Base-by-base conservation (phyloP, 2,797 vertebrate genomes). In the Gallinago solitaria region DNA sequence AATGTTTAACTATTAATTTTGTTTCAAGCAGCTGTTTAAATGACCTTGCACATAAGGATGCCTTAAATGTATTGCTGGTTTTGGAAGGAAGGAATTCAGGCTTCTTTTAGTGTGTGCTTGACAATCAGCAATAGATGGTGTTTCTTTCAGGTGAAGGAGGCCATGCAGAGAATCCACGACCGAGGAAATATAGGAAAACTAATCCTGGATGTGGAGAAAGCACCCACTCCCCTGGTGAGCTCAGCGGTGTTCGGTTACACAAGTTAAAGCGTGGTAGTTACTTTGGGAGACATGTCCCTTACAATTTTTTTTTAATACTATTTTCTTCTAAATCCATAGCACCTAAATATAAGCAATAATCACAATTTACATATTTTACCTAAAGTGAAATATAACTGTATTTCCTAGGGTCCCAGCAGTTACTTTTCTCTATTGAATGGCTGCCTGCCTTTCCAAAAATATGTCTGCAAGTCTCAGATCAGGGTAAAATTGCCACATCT, bases 131-230 rank as follows among this genome's bases (percentile, higher is more conserved):
- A 4, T 5, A n/a, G 18, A 4, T 45, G 87, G 16, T 86, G 43
- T 95, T 21, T 94, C 68, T 97, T 95, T 12, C 97, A 99, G 99
- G 99, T 99, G 65, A 99, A 99, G 97, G 99, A 99, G 87, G 99
- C 99, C 87, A 99, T 99, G 99, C 99, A 99, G 98, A 98, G 99
- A 97, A 99, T 99, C 96, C 99, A 99, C 15, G 99, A 99, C 98
- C 98, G 99, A 98, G 99, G 99, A 65, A 99, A 99, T 97, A 99
- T 99, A 84, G 99, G 99, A 93, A 99, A 99, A 96, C 98, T 99
- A 83, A 99, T 99, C 96, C 97, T 99, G 98, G 99, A 99, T 95
- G 98, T 99, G 35, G 99, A 99, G 96, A 99, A 99, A 95, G 98
- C 99, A 65, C 99, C 99, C 20, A 99, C 99, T 60, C 99, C 99